Evolutionary conservation across 2,888 invertebrate species (phyloP).

Genomic region (Megaustenia siamemsis): DNA sequence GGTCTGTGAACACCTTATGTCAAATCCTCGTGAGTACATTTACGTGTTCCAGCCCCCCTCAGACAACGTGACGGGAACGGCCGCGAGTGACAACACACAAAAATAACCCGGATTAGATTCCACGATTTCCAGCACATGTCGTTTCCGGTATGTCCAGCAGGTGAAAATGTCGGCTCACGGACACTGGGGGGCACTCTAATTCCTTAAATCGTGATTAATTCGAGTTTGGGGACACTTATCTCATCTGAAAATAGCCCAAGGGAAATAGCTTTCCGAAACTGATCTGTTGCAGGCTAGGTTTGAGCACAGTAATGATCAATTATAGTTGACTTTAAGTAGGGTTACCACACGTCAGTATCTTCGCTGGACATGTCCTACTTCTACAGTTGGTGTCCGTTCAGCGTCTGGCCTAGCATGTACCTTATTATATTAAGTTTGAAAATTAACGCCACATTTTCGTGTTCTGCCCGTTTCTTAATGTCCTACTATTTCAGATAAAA

Average conservation of each 20-base stretch:
- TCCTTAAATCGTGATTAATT: constrained; percentile 38
- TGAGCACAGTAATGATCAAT: background rate
- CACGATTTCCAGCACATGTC: constrained; percentile 39
- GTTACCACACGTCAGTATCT: background rate
- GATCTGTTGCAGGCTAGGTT: background rate
- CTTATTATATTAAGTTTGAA: no score
- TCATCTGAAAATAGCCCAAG: constrained; percentile 1
- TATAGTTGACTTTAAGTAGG: background rate
- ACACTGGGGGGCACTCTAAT: constrained; percentile 36
- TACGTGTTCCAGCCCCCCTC: background rate
- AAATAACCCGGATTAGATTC: constrained; percentile 26
- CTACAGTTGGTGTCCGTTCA: no score
- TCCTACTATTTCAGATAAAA: no score
- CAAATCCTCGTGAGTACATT: constrained; percentile 22
- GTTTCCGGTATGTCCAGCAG: constrained; percentile 47
- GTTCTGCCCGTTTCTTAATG: no score
- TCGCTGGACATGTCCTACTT: background rate
- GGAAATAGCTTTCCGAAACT: background rate
- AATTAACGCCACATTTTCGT: no score
- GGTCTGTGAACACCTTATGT: constrained; percentile 22
- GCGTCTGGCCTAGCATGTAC: background rate
- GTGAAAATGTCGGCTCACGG: constrained; percentile 31
- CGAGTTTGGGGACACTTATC: background rate
- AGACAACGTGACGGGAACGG: background rate
- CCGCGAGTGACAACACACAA: background rate